Evolutionary conservation across 2,888 invertebrate species (phyloP).

Genomic region (Zelleria hepariella): DNA sequence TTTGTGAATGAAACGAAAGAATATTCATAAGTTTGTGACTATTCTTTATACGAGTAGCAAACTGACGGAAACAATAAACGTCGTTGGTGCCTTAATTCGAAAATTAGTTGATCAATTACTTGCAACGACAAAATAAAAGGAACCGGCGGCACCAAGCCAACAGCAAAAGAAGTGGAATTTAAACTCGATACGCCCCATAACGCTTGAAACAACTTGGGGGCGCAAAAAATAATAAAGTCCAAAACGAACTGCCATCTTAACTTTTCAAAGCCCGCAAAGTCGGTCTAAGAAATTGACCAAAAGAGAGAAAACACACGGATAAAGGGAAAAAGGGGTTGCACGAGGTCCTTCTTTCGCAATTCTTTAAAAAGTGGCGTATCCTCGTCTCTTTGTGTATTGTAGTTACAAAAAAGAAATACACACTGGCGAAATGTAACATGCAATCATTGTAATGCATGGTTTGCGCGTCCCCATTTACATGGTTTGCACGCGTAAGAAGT

Average conservation of each 20-base stretch:
- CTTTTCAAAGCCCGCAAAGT: slow-evolving; percentile 31
- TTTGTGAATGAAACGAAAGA: too few relatives aligned
- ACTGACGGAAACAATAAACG: neutral
- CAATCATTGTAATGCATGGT: too few relatives aligned
- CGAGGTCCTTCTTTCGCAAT: neutral
- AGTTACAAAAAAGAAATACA: too few relatives aligned
- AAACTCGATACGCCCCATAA: slow-evolving; percentile 33
- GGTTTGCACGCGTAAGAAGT: too few relatives aligned
- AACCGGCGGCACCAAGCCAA: neutral
- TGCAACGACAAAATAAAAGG: neutral
- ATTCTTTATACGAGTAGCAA: too few relatives aligned
- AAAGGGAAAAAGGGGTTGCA: neutral
- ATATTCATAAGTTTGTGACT: too few relatives aligned
- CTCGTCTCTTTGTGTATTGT: neutral
- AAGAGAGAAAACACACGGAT: slow-evolving; percentile 23
- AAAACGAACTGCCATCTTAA: slow-evolving; percentile 44
- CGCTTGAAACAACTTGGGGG: slow-evolving; percentile 19
- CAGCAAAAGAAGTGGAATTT: slow-evolving; percentile 12
- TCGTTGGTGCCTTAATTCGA: neutral
- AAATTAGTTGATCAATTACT: neutral
- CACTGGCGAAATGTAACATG: too few relatives aligned
- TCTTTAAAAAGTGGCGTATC: neutral
- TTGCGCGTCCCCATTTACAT: too few relatives aligned
- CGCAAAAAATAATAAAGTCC: slow-evolving; percentile 39
- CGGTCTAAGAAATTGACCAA: slow-evolving; percentile 26